Evolutionary conservation across 2,888 invertebrate species (phyloP), one percentile per base, ranked within the genome.

Genomic region (Thereva unica): DNA sequence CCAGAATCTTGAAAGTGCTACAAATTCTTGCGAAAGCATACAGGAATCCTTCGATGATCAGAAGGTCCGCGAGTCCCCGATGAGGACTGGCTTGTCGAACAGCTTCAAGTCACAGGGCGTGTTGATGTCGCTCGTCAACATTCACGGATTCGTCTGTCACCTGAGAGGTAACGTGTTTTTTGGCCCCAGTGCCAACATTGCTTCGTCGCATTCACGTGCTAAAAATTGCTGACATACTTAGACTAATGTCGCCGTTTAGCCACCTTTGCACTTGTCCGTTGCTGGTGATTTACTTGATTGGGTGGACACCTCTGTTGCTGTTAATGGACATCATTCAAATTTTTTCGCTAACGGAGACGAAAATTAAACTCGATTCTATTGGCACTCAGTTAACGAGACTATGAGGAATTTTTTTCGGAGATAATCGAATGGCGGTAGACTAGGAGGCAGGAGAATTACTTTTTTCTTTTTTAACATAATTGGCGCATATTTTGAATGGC

Each of bases 141-240:
- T 49, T 50, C 40, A 37, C 23, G 23, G 23, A 23, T 10, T 55
- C 45, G 38, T 54, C 44, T 55, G 54, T 47, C 64, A 64, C 64
- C 64, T 64, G 45, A 64, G 47, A 64, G 64, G 54, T 64, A 55
- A 9, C 12, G 37, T 40, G 55, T 55, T 52, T 42, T 41, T 64
- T 64, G 64, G 64, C 54, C n/a, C 2, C 8, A 42, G 38, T 40
- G 64, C 64, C 63, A 64, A 55, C 40, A 55, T 55, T 44, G 37
- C 40, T 54, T 55, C 47, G 23, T 47, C 34, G 54, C 23, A 55
- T 55, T 64, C 64, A 64, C 64, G 64, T 66, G 66, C 42, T 57
- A 56, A 57, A 57, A 66, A 65, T 65, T 56, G 41, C 56, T 65
- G 65, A 56, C 65, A 65, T 65, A 65, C 55, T 65, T 56, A 55